Percentiles rank a stretch among this genome's conserved stretches.
phyloP scores from a whole-genome alignment of 2,888 invertebrate species.

The Drosophila differens region DNA sequence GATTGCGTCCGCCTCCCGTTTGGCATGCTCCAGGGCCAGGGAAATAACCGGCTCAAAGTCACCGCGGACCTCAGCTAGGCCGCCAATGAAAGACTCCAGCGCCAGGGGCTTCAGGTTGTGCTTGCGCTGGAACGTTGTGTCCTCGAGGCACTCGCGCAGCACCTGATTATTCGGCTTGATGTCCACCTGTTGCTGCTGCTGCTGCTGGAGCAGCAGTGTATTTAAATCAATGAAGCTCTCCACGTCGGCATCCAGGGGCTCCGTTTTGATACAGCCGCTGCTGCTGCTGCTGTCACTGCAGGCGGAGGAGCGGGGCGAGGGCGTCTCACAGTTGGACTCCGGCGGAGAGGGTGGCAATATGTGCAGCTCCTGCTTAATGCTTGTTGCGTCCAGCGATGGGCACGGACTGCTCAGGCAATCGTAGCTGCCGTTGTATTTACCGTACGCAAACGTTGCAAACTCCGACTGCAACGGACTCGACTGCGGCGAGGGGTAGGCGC shows the following conservation, averaged over 20 bases:
- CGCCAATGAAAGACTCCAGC: slow-evolving; percentile 87
- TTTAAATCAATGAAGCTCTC: slow-evolving; percentile 84
- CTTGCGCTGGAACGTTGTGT: slow-evolving; percentile 93
- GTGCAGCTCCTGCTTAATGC: slow-evolving; percentile 86
- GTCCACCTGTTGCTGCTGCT: slow-evolving; percentile 56
- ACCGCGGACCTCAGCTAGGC: slow-evolving; percentile 88
- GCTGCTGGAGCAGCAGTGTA: slow-evolving; percentile 73
- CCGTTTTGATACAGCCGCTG: slow-evolving; percentile 82
- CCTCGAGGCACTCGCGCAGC: slow-evolving; percentile 92
- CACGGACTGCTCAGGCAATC: slow-evolving; percentile 82
- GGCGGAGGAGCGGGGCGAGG: slow-evolving; percentile 86
- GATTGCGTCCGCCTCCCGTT: slow-evolving; percentile 93
- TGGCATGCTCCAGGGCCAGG: slow-evolving; percentile 94
- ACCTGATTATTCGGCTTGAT: slow-evolving; percentile 89
- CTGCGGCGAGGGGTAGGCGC: slow-evolving; percentile 83
- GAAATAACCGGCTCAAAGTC: slow-evolving; percentile 93
- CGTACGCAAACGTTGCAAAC: slow-evolving; percentile 64
- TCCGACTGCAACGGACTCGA: slow-evolving; percentile 84
- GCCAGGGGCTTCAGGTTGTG: slow-evolving; percentile 93
- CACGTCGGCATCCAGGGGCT: slow-evolving; percentile 84
- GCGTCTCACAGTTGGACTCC: slow-evolving; percentile 86
- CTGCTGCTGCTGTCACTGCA: slow-evolving; percentile 79
- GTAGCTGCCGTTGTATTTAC: slow-evolving; percentile 66
- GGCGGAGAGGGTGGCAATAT: slow-evolving; percentile 88
- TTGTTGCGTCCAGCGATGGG: slow-evolving; percentile 81